phyloP scores from a whole-genome alignment of 2,113 vertebrate genomes.

The Sebastes fasciatus region DNA sequence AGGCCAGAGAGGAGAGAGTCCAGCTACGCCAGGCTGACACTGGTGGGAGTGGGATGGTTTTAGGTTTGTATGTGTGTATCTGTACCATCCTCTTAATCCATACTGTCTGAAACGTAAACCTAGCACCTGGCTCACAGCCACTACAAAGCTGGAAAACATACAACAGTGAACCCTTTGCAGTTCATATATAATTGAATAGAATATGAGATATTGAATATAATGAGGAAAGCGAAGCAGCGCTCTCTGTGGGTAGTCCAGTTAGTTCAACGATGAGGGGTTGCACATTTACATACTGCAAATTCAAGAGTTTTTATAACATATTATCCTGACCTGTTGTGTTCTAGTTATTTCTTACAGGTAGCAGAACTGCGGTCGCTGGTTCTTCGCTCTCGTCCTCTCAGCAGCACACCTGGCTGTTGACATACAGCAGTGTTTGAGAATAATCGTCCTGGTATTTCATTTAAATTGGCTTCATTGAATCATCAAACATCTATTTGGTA shows the following conservation, averaged over 20 bases:
- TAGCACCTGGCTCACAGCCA: slow-evolving; percentile 15
- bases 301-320: slow-evolving; percentile 16
- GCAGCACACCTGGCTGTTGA: not conserved
- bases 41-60: not conserved
- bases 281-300: slow-evolving; percentile 24
- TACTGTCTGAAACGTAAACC: slow-evolving; percentile 15
- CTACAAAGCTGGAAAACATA: not conserved
- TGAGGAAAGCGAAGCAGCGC: slow-evolving; percentile 29
- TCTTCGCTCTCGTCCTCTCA: not conserved
- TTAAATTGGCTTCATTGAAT: not conserved
- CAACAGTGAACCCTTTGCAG: slow-evolving; percentile 3
- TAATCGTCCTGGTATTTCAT: not conserved
- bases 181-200: slow-evolving; percentile 46
- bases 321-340: not conserved
- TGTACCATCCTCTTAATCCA: slow-evolving; percentile 13
- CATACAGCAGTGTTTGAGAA: not conserved
- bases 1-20: slow-evolving; percentile 37
- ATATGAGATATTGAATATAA: slow-evolving; percentile 59
- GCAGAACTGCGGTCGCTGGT: too few relatives aligned
- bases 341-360: not conserved
- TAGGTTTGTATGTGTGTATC: not conserved
- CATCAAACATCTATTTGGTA: not conserved
- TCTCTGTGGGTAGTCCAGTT: slow-evolving; percentile 19
- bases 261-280: slow-evolving; percentile 24
- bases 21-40: slow-evolving; percentile 17